A percentile compares a stretch with the other conserved stretches of the same genome.
Evolutionary conservation across 2,888 invertebrate species (phyloP).

Genomic region (Aphrophora alni): DNA sequence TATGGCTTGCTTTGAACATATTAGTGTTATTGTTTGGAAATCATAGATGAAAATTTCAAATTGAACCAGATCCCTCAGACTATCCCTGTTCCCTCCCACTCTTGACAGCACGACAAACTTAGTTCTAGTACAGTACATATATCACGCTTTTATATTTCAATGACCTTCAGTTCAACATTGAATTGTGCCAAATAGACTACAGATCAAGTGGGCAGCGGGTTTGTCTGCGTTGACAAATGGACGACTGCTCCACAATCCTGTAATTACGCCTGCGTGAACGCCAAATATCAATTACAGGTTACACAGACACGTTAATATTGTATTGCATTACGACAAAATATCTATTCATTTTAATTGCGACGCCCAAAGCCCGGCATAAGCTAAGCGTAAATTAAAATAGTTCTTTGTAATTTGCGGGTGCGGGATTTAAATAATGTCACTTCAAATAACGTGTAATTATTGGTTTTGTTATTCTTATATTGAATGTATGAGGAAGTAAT

Average conservation of each 20-base stretch:
- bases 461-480: background rate
- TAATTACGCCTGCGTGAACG: background rate
- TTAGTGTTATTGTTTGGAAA: too few species aligned
- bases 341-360: background rate
- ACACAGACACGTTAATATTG: background rate
- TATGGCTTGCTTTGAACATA: too few species aligned
- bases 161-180: background rate
- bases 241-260: background rate
- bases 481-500: too few species aligned
- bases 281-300: background rate
- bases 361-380: background rate
- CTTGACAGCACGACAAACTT: too few species aligned
- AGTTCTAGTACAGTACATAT: too few species aligned
- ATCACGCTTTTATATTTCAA: background rate
- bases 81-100: too few species aligned
- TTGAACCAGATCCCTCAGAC: too few species aligned
- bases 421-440: background rate
- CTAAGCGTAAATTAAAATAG: background rate
- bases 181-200: background rate
- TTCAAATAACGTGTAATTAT: background rate
- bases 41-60: too few species aligned
- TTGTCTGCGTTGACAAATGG: background rate
- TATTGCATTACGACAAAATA: background rate
- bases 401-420: background rate
- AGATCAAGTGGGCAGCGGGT: background rate